Conservation (phyloP, 2,888 invertebrate genomes). For the Oscheius onirici region DNA sequence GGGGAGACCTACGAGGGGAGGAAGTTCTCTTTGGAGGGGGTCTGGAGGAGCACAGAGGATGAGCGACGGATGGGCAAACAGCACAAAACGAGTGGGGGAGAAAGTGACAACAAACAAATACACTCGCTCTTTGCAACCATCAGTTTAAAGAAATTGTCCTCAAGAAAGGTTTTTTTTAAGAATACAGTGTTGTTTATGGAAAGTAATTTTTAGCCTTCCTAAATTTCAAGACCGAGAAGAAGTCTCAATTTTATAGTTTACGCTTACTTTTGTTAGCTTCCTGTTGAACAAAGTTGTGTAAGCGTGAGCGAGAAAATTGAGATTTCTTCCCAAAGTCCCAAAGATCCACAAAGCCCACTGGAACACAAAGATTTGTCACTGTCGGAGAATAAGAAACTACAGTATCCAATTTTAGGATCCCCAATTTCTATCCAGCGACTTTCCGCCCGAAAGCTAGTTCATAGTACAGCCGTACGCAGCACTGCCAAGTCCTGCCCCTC, state of each 20-base stretch:
- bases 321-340: too few species aligned
- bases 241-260: too few species aligned
- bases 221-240: too few species aligned
- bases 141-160: not conserved
- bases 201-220: too few species aligned
- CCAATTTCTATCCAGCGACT: not conserved
- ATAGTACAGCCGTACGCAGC: not conserved
- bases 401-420: too few species aligned
- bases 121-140: not conserved
- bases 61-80: slow-evolving; percentile 15
- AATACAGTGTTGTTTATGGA: too few species aligned
- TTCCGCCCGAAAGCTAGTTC: not conserved
- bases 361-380: too few species aligned
- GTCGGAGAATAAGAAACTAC: too few species aligned
- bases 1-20: not conserved
- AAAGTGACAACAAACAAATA: slow-evolving; percentile 22
- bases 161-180: not conserved
- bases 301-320: too few species aligned
- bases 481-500: not conserved
- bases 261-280: too few species aligned
- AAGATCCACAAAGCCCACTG: too few species aligned
- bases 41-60: not conserved
- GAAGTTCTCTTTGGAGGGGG: not conserved
- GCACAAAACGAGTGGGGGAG: not conserved
- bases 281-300: too few species aligned